Evolutionary conservation across 2,888 invertebrate genomes (phyloP).

Genomic region (Acanthosepion lycidas): DNA sequence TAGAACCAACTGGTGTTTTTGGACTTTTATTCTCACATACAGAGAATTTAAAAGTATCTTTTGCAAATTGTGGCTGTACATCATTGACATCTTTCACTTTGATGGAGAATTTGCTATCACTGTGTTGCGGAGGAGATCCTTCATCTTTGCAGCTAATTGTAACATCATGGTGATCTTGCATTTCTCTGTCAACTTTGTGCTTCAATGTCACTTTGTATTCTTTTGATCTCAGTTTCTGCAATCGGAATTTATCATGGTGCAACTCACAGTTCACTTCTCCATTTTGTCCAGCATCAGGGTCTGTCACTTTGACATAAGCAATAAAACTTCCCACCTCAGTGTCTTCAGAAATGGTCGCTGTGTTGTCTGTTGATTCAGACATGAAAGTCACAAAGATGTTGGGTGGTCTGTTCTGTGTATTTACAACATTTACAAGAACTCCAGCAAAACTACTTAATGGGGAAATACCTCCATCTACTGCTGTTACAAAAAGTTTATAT

Average conservation of each 20-base stretch:
- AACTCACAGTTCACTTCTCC: not conserved
- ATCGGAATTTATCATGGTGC: constrained; percentile 12
- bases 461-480: not conserved
- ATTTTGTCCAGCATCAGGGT: constrained; percentile 22
- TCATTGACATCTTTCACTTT: constrained; percentile 33
- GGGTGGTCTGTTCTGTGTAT: not conserved
- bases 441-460: not conserved
- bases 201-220: constrained; percentile 1
- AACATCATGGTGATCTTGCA: constrained; percentile 1
- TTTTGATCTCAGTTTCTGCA: not conserved
- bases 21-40: not conserved
- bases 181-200: constrained; percentile 23
- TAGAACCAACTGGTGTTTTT: not conserved
- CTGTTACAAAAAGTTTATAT: not conserved
- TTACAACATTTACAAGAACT: not conserved
- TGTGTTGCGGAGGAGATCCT: constrained; percentile 22
- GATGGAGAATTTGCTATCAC: not conserved
- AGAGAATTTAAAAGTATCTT: not conserved
- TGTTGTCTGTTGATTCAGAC: not conserved
- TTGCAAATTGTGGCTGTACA: not conserved
- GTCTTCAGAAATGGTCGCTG: not conserved
- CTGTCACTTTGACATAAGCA: not conserved
- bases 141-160: constrained; percentile 22
- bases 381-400: not conserved
- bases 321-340: not conserved